phyloP scores from a whole-genome alignment of 2,113 vertebrate species.

The Pelecanoides urinatrix region DNA sequence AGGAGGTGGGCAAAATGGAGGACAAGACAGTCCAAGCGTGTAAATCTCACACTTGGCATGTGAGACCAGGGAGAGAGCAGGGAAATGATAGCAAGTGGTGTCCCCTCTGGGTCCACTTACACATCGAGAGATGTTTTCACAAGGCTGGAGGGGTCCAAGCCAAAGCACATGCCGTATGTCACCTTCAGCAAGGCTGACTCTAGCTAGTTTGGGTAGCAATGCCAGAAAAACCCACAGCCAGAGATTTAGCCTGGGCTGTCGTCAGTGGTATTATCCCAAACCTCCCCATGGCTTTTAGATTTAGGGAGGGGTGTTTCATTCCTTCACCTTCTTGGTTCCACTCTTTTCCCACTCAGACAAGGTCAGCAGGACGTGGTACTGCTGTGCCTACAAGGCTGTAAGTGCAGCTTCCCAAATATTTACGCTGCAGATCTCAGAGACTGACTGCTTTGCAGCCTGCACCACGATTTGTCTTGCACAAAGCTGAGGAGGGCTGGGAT shows the following conservation, averaged over 20 bases:
- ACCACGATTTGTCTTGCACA: background rate
- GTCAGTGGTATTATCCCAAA: background rate
- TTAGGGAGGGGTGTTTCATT: background rate
- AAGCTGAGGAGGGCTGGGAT: background rate
- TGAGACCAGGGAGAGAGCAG: background rate
- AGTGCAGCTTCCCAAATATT: background rate
- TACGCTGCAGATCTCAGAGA: background rate
- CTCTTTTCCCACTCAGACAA: background rate
- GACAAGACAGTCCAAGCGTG: background rate
- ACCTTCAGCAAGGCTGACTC: background rate
- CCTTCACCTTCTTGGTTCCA: background rate
- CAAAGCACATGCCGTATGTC: background rate
- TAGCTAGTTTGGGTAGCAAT: background rate
- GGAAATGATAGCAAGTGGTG: background rate
- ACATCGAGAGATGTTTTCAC: background rate
- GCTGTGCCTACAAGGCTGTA: background rate
- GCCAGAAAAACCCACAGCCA: background rate
- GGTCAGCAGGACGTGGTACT: background rate
- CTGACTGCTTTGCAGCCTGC: accelerated
- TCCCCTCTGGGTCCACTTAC: background rate
- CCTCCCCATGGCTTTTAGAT: background rate
- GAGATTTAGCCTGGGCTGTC: background rate
- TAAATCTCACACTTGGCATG: background rate
- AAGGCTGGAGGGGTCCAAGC: background rate
- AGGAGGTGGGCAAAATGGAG: background rate